Evolutionary conservation across 2,797 vertebrate genomes (phyloP), one percentile per base, ranked within the genome.

Genomic region (Mycteria americana): DNA sequence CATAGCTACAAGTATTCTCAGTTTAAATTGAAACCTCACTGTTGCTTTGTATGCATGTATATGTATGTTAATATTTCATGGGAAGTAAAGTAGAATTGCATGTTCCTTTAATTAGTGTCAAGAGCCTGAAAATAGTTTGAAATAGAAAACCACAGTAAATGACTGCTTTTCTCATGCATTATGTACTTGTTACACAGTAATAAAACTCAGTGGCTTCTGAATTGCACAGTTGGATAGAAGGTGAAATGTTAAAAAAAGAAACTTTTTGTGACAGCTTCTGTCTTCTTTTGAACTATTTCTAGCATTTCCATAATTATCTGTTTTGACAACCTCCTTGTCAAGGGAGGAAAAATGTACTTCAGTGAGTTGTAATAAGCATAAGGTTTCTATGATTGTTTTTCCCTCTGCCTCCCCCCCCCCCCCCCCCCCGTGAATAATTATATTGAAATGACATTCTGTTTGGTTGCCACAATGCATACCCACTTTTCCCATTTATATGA

Each of bases 301-400:
- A 90, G 64, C 88, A 91, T 97, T 97, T 96, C 79, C 92, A 46
- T 96, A 97, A 97, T 97, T 95, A 85, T 33, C 85, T 97, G 83
- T 97, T 98, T 96, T 97, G 96, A 97, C 96, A 97, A 69, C 75
- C 54, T 94, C 39, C 84, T 78, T 95, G 94, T 96, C 95, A 96
- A 89, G 68, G 33, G 45, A 73, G 56, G 51, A 69, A 62, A 93
- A 97, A 85, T 67, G 46, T 96, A 91, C 67, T 96, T 97, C 85
- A 91, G 9, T 89, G 63, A 95, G n/a, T 81, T 93, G 63, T 92
- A 79, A 91, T 96, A 96, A 97, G 54, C 78, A 45, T 95, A 87
- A 95, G 27, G 28, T 95, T 96, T 96, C 78, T 94, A 39, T 95
- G 85, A 96, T 94, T 96, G 50, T 96, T 95, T 93, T 69, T 54